Evolutionary conservation across 2,113 vertebrate species (phyloP), one percentile per base, ranked within the genome.

Genomic region (Oplegnathus fasciatus): DNA sequence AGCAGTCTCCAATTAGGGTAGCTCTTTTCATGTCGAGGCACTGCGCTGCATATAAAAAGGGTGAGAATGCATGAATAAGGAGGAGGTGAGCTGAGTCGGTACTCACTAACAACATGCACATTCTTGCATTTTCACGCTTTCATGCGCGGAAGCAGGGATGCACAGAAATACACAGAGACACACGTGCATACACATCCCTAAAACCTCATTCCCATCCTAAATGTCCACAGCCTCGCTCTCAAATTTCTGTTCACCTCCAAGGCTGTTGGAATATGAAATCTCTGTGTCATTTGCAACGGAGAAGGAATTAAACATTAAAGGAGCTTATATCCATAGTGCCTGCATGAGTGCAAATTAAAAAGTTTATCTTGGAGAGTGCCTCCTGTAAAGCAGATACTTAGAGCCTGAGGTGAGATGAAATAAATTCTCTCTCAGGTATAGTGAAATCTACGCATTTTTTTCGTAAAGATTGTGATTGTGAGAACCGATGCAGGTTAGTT

Each of bases 1-100:
- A 93, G 83, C 86, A 81, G 89, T n/a, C 79, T 87, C 80, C 92
- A 94, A 94, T 94, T 95, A 94, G 88, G 76, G 54, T 42, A 48
- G 70, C 75, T 91, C 84, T 86, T 91, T 92, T 93, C 78, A 93
- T 82, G 84, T 81, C 0, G 26, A 86, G 67, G 77, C 70, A 40
- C 72, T 54, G 66, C n/a, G 58, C 68, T 88, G 90, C 90, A 89
- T 93, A 75, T 83, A 74, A 89, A 92, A 86, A 76, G 50, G 65
- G 26, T 69, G 76, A 30, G 46, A 88, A 76, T 68, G 67, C 89
- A 87, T 89, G 83, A 91, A 93, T 90, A 89, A 91, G 72, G 60
- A 85, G 79, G 86, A 80, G 74, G 60, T 52, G 54, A 85, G 55
- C 42, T 61, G 40, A 79, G 81, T 64, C 67, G 24, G 4, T 46